Percentiles rank a stretch among this genome's conserved stretches.
Evolutionary conservation across 2,797 vertebrate genomes (phyloP).

Genomic region (Trematomus bernacchii): DNA sequence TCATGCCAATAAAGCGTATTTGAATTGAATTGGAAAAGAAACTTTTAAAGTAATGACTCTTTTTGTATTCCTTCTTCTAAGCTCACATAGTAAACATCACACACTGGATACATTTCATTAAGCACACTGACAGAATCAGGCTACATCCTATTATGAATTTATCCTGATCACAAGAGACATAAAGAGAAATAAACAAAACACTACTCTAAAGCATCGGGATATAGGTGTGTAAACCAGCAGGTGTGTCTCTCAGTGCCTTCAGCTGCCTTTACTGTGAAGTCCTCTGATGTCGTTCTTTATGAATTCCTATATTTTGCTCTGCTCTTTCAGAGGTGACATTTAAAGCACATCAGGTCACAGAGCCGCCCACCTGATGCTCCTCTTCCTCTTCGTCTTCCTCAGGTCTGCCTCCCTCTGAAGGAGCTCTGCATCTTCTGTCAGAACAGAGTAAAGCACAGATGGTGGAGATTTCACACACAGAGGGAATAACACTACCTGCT

Average conservation of each 20-base stretch:
- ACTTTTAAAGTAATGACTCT: too few relatives aligned
- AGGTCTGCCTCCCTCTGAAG: slow-evolving; percentile 18
- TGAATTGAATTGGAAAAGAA: too few relatives aligned
- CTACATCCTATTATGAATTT: too few relatives aligned
- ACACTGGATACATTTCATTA: too few relatives aligned
- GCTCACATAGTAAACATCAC: too few relatives aligned
- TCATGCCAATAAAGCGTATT: too few relatives aligned
- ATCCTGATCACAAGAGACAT: too few relatives aligned
- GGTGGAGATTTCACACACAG: slow-evolving; percentile 47
- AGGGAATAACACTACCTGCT: slow-evolving; percentile 43
- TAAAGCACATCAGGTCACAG: slow-evolving; percentile 29
- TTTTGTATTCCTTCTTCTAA: too few relatives aligned
- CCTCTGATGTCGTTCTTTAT: neutral
- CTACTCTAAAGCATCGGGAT: too few relatives aligned
- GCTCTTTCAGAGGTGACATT: slow-evolving; percentile 36
- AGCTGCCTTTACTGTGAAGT: slow-evolving; percentile 4
- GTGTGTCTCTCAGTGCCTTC: neutral
- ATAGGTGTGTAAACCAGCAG: neutral
- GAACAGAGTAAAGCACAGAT: slow-evolving; percentile 50
- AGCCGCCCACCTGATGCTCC: slow-evolving; percentile 37
- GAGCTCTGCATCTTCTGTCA: slow-evolving; percentile 20
- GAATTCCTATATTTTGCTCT: slow-evolving; percentile 1
- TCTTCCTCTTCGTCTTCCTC: slow-evolving; percentile 38
- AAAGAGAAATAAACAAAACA: too few relatives aligned
- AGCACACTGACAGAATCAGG: too few relatives aligned